Conservation (phyloP, 2,888 invertebrate species). For the Oegoconia quadripuncta region DNA sequence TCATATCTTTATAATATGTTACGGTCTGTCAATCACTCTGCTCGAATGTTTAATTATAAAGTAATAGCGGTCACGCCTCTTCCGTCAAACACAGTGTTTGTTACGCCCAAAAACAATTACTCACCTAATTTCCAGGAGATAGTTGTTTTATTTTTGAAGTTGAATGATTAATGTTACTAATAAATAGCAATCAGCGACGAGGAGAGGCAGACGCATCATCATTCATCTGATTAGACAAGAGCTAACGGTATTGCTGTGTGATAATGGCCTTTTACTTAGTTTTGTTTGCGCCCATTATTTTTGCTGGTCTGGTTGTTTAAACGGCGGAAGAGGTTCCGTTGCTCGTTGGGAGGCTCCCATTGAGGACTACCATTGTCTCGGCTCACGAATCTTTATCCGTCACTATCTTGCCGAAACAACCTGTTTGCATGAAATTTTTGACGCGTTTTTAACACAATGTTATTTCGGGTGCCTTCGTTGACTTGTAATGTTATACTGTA, state of each 20-base stretch:
- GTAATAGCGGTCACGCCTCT: constrained; percentile 41
- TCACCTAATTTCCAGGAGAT: constrained; percentile 18
- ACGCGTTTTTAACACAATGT: background rate
- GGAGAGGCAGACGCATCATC: constrained; percentile 35
- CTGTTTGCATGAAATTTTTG: constrained; percentile 7
- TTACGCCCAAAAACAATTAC: constrained; percentile 40
- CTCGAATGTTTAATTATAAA: constrained; percentile 36
- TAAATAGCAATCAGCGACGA: constrained; percentile 38
- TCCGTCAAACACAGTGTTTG: constrained; percentile 32
- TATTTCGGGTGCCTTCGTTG: background rate
- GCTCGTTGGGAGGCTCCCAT: constrained; percentile 51
- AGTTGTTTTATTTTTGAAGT: constrained; percentile 29
- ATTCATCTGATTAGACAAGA: constrained; percentile 37
- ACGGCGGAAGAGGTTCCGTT: constrained; percentile 65
- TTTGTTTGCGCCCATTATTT: constrained; percentile 54
- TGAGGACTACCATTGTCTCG: constrained; percentile 44
- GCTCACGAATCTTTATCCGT: constrained; percentile 42
- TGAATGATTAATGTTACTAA: constrained; percentile 44
- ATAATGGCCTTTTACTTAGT: constrained; percentile 47
- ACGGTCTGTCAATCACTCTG: constrained; percentile 43
- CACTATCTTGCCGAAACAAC: constrained; percentile 31
- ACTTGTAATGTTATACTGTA: too few relatives aligned
- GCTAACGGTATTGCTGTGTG: constrained; percentile 44
- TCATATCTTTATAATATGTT: constrained; percentile 29
- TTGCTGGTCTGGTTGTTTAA: constrained; percentile 53